Conservation (phyloP, 35 echinoderm and acorn worm genomes). For the Antedon bifida region DNA sequence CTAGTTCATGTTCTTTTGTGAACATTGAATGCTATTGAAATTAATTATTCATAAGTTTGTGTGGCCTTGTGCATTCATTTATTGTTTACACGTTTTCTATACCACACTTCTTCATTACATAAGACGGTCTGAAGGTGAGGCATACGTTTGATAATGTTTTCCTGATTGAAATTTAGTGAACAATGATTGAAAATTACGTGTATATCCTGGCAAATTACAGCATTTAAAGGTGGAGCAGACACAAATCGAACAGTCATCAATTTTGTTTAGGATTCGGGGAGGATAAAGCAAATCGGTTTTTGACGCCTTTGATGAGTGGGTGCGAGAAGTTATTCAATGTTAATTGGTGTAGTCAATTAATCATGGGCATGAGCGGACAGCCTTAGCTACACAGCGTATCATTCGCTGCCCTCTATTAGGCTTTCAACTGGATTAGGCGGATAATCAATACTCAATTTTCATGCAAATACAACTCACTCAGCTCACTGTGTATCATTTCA, state of each 20-base stretch:
- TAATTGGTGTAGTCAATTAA: not conserved
- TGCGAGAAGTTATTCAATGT: not conserved
- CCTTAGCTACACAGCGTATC: not conserved
- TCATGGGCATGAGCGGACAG: not conserved
- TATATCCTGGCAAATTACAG: not conserved
- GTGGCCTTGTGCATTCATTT: not conserved
- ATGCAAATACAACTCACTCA: not conserved
- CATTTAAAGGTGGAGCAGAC: not conserved
- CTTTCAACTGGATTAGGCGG: not conserved
- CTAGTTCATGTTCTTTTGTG: constrained; percentile 2
- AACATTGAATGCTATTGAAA: not conserved
- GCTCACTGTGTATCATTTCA: not conserved
- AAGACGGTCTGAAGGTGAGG: not conserved
- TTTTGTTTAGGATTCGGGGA: not conserved
- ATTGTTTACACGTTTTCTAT: not conserved
- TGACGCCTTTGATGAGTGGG: not conserved
- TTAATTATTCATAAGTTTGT: not conserved
- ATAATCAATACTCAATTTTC: not conserved
- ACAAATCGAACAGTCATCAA: no score
- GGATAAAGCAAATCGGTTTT: not conserved
- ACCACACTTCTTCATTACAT: not conserved
- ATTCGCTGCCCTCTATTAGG: not conserved
- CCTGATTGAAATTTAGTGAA: not conserved
- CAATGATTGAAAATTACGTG: not conserved
- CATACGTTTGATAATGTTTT: not conserved